Evolutionary conservation across 2,888 invertebrate genomes (phyloP), one percentile per base, ranked within the genome.

Genomic region (Chorisops tibialis): DNA sequence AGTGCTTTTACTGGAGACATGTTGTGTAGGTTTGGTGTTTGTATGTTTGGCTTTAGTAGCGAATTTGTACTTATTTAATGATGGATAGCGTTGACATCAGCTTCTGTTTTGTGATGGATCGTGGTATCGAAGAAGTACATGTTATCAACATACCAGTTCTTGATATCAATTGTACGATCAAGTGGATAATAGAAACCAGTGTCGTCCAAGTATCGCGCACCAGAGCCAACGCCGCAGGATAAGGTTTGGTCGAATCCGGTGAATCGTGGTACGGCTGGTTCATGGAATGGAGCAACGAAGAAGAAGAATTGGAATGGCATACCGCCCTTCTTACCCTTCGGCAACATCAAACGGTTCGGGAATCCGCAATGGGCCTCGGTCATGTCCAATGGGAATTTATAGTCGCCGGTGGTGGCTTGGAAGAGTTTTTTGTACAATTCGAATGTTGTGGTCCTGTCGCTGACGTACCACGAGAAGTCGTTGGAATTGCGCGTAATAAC

Each of bases 131-230:
- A 79, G 74, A 87, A 85, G 74, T 81, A 82, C 79, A 85, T 84
- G 80, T 89, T 89, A 5, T 87, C 83, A 22, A 85, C 84, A 69
- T 81, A 80, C 79, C 85, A 88, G 69, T 81, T 80, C 54, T 78
- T 77, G 38, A 83, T 79, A 48, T 84, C 79, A 68, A 87, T 81
- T 9, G 81, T 81, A 66, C 87, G 84, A 73, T 91, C 89, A 74
- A 91, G 83, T 68, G 91, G 91, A 81, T 85, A 91, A 59, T 87
- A 88, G 70, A 86, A 80, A 52, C 88, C 82, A 74, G 83, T 81
- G 63, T 66, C 45, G 61, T 75, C 74, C 19, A 74, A 67, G 51
- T 69, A 76, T 47, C 81, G 75, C 62, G 79, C 77, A 2, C 81
- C 79, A 18, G 78, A 73, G 4, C 79, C 81, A 30, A 81, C 69